Conservation (phyloP, 2,113 vertebrate species). For the Tyrannus savana region DNA sequence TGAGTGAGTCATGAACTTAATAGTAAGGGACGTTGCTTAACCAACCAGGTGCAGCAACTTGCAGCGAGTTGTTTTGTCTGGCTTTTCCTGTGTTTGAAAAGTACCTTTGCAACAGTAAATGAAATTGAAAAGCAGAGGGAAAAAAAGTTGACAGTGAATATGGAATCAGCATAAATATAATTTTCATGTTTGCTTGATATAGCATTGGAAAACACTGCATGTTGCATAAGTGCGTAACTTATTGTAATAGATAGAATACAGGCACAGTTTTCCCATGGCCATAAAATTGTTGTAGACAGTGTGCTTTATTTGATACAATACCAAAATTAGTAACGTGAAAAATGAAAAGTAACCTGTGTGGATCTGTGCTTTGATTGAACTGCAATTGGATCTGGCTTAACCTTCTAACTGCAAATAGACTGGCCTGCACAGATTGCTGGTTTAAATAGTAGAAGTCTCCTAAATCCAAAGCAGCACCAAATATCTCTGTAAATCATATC, state of each 20-base stretch:
- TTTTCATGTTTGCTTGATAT: background rate
- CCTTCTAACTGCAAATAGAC: slow-evolving; percentile 73
- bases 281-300: background rate
- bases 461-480: slow-evolving; percentile 68
- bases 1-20: slow-evolving; percentile 79
- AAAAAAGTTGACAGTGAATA: background rate
- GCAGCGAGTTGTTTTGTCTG: background rate
- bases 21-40: slow-evolving; percentile 47
- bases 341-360: background rate
- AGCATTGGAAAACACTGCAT: background rate
- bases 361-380: slow-evolving; percentile 26
- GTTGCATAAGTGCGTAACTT: background rate
- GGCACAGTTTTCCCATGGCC: background rate
- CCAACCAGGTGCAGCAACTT: slow-evolving; percentile 37
- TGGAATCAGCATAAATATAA: background rate
- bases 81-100: background rate
- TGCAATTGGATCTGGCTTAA: slow-evolving; percentile 78
- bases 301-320: background rate
- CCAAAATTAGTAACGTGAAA: slow-evolving; percentile 24
- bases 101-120: slow-evolving; percentile 18
- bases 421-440: slow-evolving; percentile 51
- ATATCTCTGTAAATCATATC: slow-evolving; percentile 71
- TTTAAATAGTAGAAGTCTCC: slow-evolving; percentile 67
- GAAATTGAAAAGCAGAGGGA: background rate
- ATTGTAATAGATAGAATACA: background rate